Evolutionary conservation across 2,113 vertebrate genomes (phyloP).

Genomic region (Polypterus bichir): DNA sequence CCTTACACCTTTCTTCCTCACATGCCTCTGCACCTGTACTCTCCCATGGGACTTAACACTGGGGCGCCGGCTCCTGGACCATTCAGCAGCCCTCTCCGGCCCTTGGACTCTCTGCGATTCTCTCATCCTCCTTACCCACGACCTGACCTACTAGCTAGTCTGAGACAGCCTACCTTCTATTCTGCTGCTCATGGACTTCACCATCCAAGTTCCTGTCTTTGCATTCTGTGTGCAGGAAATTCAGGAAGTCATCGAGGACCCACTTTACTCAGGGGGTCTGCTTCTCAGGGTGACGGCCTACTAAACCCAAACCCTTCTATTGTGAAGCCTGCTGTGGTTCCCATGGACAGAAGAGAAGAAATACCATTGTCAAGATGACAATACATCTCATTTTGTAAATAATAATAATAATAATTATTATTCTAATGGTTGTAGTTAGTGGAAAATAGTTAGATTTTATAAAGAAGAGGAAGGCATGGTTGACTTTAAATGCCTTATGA

Average conservation of each 20-base stretch:
- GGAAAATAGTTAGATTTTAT: constrained; percentile 9
- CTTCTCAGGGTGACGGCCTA: constrained; percentile 23
- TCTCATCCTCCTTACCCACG: constrained; percentile 28
- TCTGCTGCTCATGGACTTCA: constrained; percentile 22
- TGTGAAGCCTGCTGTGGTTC: constrained; percentile 21
- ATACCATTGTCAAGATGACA: constrained; percentile 22
- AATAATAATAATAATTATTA: constrained; percentile 24
- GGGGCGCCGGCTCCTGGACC: constrained; percentile 20
- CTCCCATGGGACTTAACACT: constrained; percentile 28
- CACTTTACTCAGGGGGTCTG: constrained; percentile 29
- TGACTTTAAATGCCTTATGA: constrained; percentile 13
- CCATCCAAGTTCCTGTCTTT: constrained; percentile 38
- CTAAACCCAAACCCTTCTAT: constrained; percentile 22
- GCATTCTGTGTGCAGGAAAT: constrained; percentile 27
- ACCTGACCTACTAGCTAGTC: constrained; percentile 14
- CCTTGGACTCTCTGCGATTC: constrained; percentile 29
- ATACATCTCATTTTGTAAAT: neutral
- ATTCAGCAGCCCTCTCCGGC: constrained; percentile 27
- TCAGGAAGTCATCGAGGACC: constrained; percentile 31
- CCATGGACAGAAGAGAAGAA: constrained; percentile 30
- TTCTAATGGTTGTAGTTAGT: neutral
- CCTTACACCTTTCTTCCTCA: constrained; percentile 29
- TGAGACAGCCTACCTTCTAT: constrained; percentile 25
- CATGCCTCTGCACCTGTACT: constrained; percentile 34
- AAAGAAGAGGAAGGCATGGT: neutral